These are phyloP conservation scores for Drosophila pseudotakahashii DNA, from an alignment of 2,888 invertebrate genomes.

Conservation along the genomic window DNA sequence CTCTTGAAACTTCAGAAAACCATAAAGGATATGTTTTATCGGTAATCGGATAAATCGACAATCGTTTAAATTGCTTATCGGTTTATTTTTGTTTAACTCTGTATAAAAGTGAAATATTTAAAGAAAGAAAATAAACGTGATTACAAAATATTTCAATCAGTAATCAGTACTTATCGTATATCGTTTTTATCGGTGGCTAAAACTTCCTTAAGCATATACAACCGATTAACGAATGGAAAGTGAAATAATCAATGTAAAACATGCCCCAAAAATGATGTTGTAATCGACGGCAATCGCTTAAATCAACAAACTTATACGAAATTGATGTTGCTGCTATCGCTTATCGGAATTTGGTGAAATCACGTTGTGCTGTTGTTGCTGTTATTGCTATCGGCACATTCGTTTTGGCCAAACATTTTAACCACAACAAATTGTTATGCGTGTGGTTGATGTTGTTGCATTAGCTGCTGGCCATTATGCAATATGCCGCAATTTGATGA, in stretches of 20 bases:
- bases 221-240: neutral
- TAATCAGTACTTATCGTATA: neutral
- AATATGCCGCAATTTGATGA: constrained; percentile 82
- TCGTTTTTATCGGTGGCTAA: neutral
- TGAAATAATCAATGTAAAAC: constrained; percentile 2
- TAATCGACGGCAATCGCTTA: constrained; percentile 12
- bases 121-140: neutral
- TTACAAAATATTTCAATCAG: neutral
- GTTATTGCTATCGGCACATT: constrained; percentile 4
- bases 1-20: neutral
- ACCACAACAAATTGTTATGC: constrained; percentile 18
- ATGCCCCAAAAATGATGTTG: neutral
- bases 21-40: too few relatives aligned
- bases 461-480: constrained; percentile 55
- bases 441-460: constrained; percentile 8
- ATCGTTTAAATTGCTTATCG: neutral
- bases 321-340: constrained; percentile 6
- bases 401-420: constrained; percentile 13
- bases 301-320: constrained; percentile 11
- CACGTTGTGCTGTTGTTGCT: neutral
- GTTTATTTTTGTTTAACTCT: neutral
- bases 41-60: constrained; percentile 1
- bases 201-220: neutral
- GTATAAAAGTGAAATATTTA: neutral
- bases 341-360: constrained; percentile 27